Conservation (phyloP, 1,140 invertebrate genomes). For the Oreohelix idahoensis region DNA sequence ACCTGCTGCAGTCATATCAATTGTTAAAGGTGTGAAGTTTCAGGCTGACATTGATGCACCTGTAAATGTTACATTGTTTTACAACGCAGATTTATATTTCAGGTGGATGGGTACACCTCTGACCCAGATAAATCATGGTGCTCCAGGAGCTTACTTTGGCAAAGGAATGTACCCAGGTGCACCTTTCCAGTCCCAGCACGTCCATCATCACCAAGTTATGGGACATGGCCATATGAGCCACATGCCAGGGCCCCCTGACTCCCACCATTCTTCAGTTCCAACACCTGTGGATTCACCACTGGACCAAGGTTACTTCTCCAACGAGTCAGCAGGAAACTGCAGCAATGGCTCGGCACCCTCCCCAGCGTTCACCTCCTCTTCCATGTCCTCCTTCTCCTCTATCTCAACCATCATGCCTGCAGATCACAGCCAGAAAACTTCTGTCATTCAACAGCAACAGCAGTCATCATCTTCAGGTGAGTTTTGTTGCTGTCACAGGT, state of each 20-base stretch:
- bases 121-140: constrained; percentile 29
- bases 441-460: constrained; percentile 23
- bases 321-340: constrained; percentile 60
- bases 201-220: constrained; percentile 36
- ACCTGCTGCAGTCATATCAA: no score
- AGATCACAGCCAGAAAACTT: constrained; percentile 22
- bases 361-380: constrained; percentile 42
- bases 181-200: constrained; percentile 31
- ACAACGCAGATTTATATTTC: no score
- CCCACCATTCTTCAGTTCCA: constrained; percentile 41
- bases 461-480: constrained; percentile 12
- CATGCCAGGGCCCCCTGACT: constrained; percentile 40
- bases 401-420: constrained; percentile 56
- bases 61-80: no score
- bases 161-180: constrained; percentile 39
- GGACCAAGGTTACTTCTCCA: constrained; percentile 66
- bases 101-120: constrained; percentile 28
- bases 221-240: constrained; percentile 40
- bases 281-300: constrained; percentile 54
- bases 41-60: no score
- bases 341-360: constrained; percentile 59
- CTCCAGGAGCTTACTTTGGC: constrained; percentile 37
- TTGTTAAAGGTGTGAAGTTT: no score
- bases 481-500: no score
- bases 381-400: constrained; percentile 46